Conservation (phyloP, 2,888 invertebrate genomes). For the Phengaris alcon region DNA sequence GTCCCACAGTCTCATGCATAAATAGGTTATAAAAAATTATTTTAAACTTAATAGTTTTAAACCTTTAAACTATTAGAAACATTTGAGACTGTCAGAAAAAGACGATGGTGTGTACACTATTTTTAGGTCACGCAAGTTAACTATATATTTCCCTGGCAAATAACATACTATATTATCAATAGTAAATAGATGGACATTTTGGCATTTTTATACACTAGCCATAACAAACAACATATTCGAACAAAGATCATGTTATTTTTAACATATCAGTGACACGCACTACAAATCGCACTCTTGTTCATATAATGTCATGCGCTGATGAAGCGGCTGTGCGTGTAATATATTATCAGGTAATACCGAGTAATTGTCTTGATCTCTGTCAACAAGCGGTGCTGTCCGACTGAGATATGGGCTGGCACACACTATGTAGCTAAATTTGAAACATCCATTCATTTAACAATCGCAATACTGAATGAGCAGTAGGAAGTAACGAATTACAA, state of each 20-base stretch:
- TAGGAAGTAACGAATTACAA: slow-evolving; percentile 51
- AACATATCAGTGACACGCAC: slow-evolving; percentile 7
- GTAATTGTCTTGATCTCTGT: slow-evolving; percentile 66
- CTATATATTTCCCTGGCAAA: no score
- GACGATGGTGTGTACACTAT: no score
- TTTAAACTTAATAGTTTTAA: no score
- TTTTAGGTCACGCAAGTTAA: no score
- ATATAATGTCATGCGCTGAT: slow-evolving; percentile 63
- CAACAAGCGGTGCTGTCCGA: slow-evolving; percentile 61
- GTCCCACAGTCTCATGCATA: no score
- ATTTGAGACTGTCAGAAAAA: no score
- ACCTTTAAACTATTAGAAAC: no score
- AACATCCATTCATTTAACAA: slow-evolving; percentile 71
- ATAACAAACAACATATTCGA: neutral
- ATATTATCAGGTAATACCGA: slow-evolving; percentile 65
- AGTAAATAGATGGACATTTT: no score
- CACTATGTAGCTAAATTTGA: slow-evolving; percentile 69
- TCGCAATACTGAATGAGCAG: slow-evolving; percentile 67
- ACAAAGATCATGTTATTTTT: neutral
- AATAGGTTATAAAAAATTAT: no score
- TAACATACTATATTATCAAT: no score
- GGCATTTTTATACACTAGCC: neutral
- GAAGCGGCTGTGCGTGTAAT: slow-evolving; percentile 62
- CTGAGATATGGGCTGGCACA: slow-evolving; percentile 74
- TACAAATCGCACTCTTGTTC: slow-evolving; percentile 41